Conservation (phyloP, 2,113 vertebrate genomes). For the Chloroceryle aenea region DNA sequence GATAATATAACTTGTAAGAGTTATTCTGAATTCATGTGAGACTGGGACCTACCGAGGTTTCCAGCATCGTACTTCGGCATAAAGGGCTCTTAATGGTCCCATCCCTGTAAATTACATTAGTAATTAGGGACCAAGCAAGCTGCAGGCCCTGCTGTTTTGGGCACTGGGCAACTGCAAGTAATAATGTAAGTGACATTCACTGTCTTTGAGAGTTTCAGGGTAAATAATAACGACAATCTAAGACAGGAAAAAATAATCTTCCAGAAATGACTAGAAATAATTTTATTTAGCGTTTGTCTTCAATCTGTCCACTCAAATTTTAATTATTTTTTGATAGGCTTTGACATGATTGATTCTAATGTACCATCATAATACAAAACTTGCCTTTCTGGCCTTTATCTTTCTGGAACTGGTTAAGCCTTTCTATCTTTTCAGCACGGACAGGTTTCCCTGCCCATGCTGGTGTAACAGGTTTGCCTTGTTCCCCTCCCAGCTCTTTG, state of each 20-base stretch:
- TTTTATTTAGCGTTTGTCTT: not conserved
- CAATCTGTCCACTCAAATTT: not conserved
- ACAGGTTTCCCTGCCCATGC: slow-evolving; percentile 51
- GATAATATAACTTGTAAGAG: not conserved
- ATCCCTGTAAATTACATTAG: not conserved
- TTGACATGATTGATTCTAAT: not conserved
- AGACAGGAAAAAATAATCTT: not conserved
- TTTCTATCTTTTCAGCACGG: not conserved
- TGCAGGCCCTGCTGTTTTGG: not conserved
- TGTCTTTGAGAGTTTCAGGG: not conserved
- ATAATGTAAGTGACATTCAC: not conserved
- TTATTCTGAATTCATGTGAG: not conserved
- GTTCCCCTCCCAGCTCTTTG: slow-evolving; percentile 64
- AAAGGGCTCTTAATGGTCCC: not conserved
- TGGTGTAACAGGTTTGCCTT: slow-evolving; percentile 69
- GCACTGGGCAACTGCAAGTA: not conserved
- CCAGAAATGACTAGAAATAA: not conserved
- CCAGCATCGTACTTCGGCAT: not conserved
- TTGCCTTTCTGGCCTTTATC: slow-evolving; percentile 56
- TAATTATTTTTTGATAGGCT: not conserved
- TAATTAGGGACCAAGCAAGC: not conserved
- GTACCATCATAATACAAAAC: not conserved
- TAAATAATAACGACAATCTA: not conserved
- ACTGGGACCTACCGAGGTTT: not conserved
- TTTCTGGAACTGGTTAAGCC: not conserved